A percentile compares a stretch with the other conserved stretches of the same genome.
phyloP scores from a whole-genome alignment of 2,888 invertebrate genomes.

The Drosophila histrio region DNA sequence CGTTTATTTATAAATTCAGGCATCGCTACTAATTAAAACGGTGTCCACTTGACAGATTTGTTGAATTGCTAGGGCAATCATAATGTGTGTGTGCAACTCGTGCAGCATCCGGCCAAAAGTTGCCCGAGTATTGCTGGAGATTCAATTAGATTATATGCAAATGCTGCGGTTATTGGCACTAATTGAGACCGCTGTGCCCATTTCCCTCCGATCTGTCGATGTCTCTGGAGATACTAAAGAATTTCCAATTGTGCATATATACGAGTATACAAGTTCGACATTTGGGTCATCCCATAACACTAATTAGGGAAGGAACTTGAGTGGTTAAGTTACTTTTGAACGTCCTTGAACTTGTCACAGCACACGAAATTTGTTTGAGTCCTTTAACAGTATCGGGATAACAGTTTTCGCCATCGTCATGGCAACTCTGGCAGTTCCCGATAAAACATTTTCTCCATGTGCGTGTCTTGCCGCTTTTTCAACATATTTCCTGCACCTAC shows the following conservation, averaged over 20 bases:
- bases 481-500: conserved; percentile 22
- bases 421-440: conserved; percentile 53
- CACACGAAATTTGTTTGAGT: conserved; percentile 29
- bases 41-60: conserved; percentile 64
- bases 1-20: conserved; percentile 40
- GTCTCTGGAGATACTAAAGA: not conserved
- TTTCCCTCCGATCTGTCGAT: conserved; percentile 1
- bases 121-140: conserved; percentile 47
- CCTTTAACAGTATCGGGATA: conserved; percentile 61
- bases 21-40: conserved; percentile 59
- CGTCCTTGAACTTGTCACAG: conserved; percentile 80
- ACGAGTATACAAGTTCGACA: no score
- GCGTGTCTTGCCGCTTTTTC: conserved; percentile 47
- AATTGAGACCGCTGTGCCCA: conserved; percentile 32
- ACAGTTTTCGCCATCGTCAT: conserved; percentile 65
- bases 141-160: conserved; percentile 47
- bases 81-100: not conserved
- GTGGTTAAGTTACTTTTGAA: conserved; percentile 36
- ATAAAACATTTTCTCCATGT: conserved; percentile 38
- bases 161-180: conserved; percentile 18
- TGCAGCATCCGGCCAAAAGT: conserved; percentile 18
- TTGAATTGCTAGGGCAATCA: conserved; percentile 2
- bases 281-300: conserved; percentile 46
- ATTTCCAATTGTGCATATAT: conserved; percentile 37
- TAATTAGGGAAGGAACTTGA: not conserved